These are phyloP conservation scores for Tetheella fluctuosa DNA, from an alignment of 2,888 invertebrate species.

Conservation along the genomic window DNA sequence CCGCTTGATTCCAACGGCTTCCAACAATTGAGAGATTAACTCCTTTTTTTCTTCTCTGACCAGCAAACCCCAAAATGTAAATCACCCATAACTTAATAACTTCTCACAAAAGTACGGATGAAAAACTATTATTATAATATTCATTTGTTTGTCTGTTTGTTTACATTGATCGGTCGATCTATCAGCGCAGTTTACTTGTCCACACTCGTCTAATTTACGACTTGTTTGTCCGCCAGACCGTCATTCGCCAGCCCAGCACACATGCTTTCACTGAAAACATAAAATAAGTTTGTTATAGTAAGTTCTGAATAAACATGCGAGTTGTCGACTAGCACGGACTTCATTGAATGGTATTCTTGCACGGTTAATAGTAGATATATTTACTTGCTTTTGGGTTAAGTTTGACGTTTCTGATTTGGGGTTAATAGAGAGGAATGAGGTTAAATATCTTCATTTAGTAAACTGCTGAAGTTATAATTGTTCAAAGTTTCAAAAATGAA, in stretches of 20 bases:
- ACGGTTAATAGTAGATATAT: conserved; percentile 24
- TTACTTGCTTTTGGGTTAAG: not conserved
- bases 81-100: not conserved
- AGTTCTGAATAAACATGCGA: conserved; percentile 32
- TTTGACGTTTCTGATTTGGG: not conserved
- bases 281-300: conserved; percentile 55
- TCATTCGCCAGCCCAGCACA: too few species aligned
- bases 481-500: not conserved
- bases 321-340: conserved; percentile 26
- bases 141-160: conserved; percentile 46
- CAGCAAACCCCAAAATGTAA: too few species aligned
- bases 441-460: not conserved
- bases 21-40: too few species aligned
- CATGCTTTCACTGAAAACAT: conserved; percentile 47
- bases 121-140: not conserved
- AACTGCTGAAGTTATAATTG: not conserved
- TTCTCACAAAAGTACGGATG: not conserved
- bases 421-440: conserved; percentile 10
- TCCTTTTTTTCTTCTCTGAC: too few species aligned
- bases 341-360: conserved; percentile 30
- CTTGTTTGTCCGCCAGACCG: conserved; percentile 61
- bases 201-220: conserved; percentile 58
- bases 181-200: conserved; percentile 42
- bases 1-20: too few species aligned
- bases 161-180: conserved; percentile 49